phyloP scores from a whole-genome alignment of 2,113 vertebrate genomes.

The Pao palembangensis region DNA sequence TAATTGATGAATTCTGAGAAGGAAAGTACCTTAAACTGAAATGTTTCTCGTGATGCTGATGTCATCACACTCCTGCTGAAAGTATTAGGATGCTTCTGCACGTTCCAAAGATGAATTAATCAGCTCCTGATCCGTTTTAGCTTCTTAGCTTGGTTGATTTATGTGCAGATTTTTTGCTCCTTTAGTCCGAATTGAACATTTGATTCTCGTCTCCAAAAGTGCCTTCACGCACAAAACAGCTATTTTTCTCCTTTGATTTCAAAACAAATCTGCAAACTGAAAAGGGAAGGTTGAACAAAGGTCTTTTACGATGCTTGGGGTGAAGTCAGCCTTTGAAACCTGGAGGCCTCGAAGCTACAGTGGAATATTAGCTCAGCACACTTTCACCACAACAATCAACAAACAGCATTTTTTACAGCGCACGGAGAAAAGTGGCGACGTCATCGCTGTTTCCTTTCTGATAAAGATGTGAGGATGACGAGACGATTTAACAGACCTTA shows the following conservation, averaged over 20 bases:
- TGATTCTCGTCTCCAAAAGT: slow-evolving; percentile 59
- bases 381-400: too few species aligned
- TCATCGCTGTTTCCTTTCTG: too few species aligned
- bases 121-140: slow-evolving; percentile 25
- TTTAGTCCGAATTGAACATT: slow-evolving; percentile 9
- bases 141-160: slow-evolving; percentile 46
- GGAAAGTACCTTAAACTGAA: too few species aligned
- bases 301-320: slow-evolving; percentile 53
- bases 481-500: background rate
- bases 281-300: slow-evolving; percentile 42
- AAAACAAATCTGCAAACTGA: slow-evolving; percentile 52
- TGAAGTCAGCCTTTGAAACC: slow-evolving; percentile 53
- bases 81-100: slow-evolving; percentile 3
- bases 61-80: slow-evolving; percentile 12
- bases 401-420: background rate
- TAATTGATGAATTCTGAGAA: too few species aligned
- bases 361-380: background rate
- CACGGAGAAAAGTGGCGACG: too few species aligned
- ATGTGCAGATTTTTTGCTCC: slow-evolving; percentile 39
- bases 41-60: too few species aligned
- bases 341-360: slow-evolving; percentile 59
- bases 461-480: too few species aligned
- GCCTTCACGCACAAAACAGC: slow-evolving; percentile 71
- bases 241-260: slow-evolving; percentile 30
- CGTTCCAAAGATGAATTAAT: slow-evolving; percentile 50